A percentile compares a stretch with the other conserved stretches of the same genome.
These are phyloP conservation scores for Bufo gargarizans DNA, from an alignment of 2,113 vertebrate species.

Conservation along the genomic window DNA sequence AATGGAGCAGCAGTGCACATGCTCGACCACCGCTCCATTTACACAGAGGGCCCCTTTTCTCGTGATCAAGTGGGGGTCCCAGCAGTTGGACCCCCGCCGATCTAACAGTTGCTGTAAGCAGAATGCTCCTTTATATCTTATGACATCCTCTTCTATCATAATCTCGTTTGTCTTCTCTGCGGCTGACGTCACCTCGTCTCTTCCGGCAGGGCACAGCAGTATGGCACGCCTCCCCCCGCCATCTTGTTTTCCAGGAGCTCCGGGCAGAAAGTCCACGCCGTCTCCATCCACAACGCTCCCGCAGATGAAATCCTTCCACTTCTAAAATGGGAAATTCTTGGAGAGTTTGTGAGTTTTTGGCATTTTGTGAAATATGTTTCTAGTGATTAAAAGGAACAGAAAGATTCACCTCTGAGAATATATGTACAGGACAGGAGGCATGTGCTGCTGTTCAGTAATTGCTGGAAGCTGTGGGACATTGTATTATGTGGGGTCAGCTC, in stretches of 20 bases:
- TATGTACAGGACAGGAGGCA: neutral
- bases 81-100: too few species aligned
- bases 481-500: neutral
- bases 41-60: too few species aligned
- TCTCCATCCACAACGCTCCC: conserved; percentile 66
- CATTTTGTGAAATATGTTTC: neutral
- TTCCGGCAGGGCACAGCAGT: conserved; percentile 76
- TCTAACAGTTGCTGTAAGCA: too few species aligned
- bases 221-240: conserved; percentile 74
- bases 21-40: too few species aligned
- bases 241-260: conserved; percentile 76
- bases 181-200: neutral
- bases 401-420: neutral
- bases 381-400: neutral
- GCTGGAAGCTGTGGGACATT: neutral
- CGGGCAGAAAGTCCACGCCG: conserved; percentile 61
- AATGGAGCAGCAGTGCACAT: too few species aligned
- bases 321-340: conserved; percentile 72
- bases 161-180: neutral
- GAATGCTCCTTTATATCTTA: too few species aligned
- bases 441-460: neutral
- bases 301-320: conserved; percentile 69
- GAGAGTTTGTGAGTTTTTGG: conserved; percentile 78
- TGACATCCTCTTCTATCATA: neutral
- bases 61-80: too few species aligned